Evolutionary conservation across 2,113 vertebrate species (phyloP), one percentile per base, ranked within the genome.

Genomic region (Malurus melanocephalus): DNA sequence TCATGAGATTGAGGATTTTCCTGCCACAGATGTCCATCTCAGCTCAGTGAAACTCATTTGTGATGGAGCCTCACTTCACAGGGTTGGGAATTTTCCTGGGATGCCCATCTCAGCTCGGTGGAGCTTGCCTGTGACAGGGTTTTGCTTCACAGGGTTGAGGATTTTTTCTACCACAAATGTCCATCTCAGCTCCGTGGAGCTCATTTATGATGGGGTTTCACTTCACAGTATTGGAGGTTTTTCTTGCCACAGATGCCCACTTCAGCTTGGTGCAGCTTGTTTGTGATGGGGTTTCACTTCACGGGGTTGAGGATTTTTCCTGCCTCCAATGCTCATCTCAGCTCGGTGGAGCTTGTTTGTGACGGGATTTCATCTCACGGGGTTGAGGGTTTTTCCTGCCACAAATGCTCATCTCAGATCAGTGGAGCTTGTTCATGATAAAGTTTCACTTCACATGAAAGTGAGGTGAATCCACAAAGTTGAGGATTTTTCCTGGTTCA

Each of bases 11-110:
- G 6, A 21, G 35, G 35, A 8, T 35, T 35, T 35, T 35, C 73
- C 13, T 1, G 53, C 33, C 33, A 5, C 55, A 4, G 9, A 1
- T 40, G 83, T 46, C 76, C 68, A 6, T 0, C 88, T 48, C 14
- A 35, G 24, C 4, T 45, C 75, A 30, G 3, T 1, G 28, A 59
- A 19, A 23, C 9, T 56, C 18, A 43, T 56, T 88, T 42, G 69
- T 0, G 4, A 2, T 0, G 0, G 27, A 67, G 48, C 40, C 59
- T 38, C 12, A 3, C 33, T 69, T 22, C 11, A 2, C 0, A 3
- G 38, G 0, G 10, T 6, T 21, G 3, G n/a, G n/a, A n/a, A n/a
- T n/a, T 33, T 33, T 33, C 33, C 33, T 33, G 33, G 33, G 33
- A 33, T 33, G 33, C 33, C 33, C 33, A 33, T 33, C 33, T 33